Base-by-base conservation (phyloP, 2,888 invertebrate genomes). In the Antheraea assamensis region DNA sequence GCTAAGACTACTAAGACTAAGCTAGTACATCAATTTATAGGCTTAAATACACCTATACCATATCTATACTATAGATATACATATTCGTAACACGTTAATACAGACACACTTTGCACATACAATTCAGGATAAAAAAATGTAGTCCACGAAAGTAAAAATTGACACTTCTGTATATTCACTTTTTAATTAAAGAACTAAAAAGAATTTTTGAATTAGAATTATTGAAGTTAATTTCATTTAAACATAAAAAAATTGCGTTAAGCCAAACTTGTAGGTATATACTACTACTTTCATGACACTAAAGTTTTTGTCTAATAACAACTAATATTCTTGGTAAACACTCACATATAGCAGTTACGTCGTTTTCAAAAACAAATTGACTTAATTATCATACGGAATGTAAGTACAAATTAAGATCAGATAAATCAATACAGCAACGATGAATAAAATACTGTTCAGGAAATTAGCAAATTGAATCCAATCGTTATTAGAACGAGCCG, bases 401-500 rank as follows among this genome's bases (percentile, higher is more conserved):
- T 93, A 93, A 71, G 82, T 81, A 42, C 82, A 80, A 74, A 93
- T 80, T 66, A 94, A 85, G n/a, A 92, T 79, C 30, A 91, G 74
- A 75, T 94, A 94, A 72, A 88, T 83, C n/a, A 93, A 75, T 35
- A 87, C 75, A 24, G 83, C 81, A 52, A 91, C 78, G 31, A 91
- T 83, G 75, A 93, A 90, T 24, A 90, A 79, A 35, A 85, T 77
- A 76, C 92, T 92, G 76, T 94, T 94, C 17, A 94, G 78, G 49
- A 94, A 78, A 74, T 88, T 91, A 27, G 92, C 91, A 64, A 94
- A 89, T 74, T 89, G 87, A 58, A 91, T 87, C 94, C 94, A 94
- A 66, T 93, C 93, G n/a, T 81, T 75, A 35, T 77, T 82, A 3
- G 84, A 80, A n/a, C 83, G 85, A 70, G 80, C 80, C n/a, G 79